Evolutionary conservation across 2,888 invertebrate genomes (phyloP).

Genomic region (Acleris cristana): DNA sequence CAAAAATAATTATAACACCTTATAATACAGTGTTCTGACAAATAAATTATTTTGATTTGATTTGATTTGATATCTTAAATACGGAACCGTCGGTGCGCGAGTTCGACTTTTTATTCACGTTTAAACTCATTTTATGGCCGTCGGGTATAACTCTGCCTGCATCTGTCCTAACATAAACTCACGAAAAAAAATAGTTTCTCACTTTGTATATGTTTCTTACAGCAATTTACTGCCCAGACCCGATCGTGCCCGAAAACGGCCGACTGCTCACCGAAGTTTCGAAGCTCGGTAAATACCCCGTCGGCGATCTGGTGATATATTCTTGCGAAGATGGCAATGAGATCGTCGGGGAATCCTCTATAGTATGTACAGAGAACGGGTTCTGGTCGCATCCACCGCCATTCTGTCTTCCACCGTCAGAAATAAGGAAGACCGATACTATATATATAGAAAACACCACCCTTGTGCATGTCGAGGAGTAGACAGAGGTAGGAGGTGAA

Average conservation of each 20-base stretch:
- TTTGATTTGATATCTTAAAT: too few relatives aligned
- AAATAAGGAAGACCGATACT: slow-evolving; percentile 64
- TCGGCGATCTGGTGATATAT: slow-evolving; percentile 92
- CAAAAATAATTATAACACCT: too few relatives aligned
- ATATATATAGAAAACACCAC: slow-evolving; percentile 74
- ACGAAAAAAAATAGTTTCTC: neutral
- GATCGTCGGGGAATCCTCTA: slow-evolving; percentile 89
- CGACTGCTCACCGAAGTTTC: slow-evolving; percentile 69
- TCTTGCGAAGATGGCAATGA: slow-evolving; percentile 70
- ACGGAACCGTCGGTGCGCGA: too few relatives aligned
- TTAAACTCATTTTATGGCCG: too few relatives aligned
- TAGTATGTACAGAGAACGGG: slow-evolving; percentile 94
- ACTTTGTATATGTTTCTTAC: slow-evolving; percentile 43
- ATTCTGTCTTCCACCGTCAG: slow-evolving; percentile 85
- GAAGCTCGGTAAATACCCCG: slow-evolving; percentile 86
- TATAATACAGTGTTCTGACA: too few relatives aligned
- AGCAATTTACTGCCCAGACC: slow-evolving; percentile 93
- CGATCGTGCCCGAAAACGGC: slow-evolving; percentile 89
- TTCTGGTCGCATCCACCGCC: slow-evolving; percentile 95
- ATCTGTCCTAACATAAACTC: too few relatives aligned
- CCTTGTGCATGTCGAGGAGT: slow-evolving; percentile 64
- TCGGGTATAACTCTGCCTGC: too few relatives aligned
- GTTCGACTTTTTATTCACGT: too few relatives aligned
- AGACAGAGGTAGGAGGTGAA: neutral
- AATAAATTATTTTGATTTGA: too few relatives aligned